A percentile compares a stretch with the other conserved stretches of the same genome.
phyloP scores from a whole-genome alignment of 2,797 vertebrate species.

The Tinamus major region DNA sequence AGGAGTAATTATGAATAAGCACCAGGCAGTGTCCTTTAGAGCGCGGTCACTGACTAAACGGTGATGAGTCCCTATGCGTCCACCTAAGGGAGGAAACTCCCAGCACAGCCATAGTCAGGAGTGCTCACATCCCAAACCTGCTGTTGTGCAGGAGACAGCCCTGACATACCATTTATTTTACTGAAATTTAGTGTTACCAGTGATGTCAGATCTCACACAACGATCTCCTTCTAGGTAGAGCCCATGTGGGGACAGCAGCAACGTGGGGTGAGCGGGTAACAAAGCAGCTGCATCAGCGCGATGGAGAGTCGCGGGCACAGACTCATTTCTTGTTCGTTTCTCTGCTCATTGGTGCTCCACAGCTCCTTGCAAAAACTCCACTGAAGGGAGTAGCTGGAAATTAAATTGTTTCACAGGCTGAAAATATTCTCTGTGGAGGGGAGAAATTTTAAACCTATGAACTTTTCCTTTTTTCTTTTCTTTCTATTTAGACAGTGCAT shows the following conservation, averaged over 20 bases:
- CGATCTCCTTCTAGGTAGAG: background rate
- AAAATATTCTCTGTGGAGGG: constrained; percentile 53
- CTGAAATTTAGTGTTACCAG: background rate
- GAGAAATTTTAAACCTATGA: constrained; percentile 54
- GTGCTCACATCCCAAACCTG: background rate
- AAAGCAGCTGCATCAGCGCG: background rate
- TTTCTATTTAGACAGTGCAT: background rate
- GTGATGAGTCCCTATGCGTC: background rate
- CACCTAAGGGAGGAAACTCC: background rate
- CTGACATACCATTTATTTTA: background rate
- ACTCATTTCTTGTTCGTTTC: constrained; percentile 56
- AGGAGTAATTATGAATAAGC: constrained; percentile 45
- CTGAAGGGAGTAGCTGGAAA: constrained; percentile 47
- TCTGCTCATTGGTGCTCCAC: background rate
- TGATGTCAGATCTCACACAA: background rate
- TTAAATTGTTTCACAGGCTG: constrained; percentile 40
- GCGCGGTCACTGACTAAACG: constrained; percentile 9
- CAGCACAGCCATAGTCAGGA: background rate
- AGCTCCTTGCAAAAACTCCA: constrained; percentile 25
- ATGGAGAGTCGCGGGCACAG: constrained; percentile 30
- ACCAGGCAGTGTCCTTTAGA: constrained; percentile 22
- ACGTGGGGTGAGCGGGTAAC: constrained; percentile 34
- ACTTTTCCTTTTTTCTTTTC: constrained; percentile 17
- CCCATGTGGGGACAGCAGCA: background rate
- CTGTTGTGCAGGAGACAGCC: background rate